Base-by-base conservation (phyloP, 2,113 vertebrate species). In the Acrocephalus arundinaceus region DNA sequence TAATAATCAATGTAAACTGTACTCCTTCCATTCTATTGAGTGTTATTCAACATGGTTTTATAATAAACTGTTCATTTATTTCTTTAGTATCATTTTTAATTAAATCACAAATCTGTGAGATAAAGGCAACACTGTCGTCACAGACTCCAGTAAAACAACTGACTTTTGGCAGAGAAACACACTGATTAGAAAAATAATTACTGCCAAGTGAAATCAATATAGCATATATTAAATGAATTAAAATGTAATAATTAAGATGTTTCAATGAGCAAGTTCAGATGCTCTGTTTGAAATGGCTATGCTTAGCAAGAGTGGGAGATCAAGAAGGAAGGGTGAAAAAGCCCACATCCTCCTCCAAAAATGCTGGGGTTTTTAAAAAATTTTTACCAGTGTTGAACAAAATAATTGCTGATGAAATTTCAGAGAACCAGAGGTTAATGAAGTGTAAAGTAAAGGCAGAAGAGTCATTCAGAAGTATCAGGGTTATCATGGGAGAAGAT, bases 171-270 rank as follows among this genome's bases (percentile, higher is more conserved):
- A 94, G 71, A 83, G 76, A 78, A 79, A 25, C 67, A 48, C 74
- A 80, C 55, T 80, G 90, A 85, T 96, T 93, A 93, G 78, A 73
- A 94, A 85, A 95, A 96, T 79, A 92, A 90, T 94, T 93, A 77
- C 75, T 70, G 35, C 63, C 31, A 74, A 77, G 27, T 90, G 68
- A 94, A 92, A 90, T 94, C 76, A 71, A 78, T 90, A 65, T 25
- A 48, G 21, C 73, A 39, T 67, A 25, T 86, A 90, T 71, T 71
- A 78, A 84, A 73, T 52, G 8, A 84, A 75, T 81, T 61, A 81
- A 89, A 94, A 87, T 68, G 33, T 51, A 81, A 59, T 78, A 84
- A 92, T 89, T 91, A 78, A 75, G 65, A 61, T 31, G 13, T 77
- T 86, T 90, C 46, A 51, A 45, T 3, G 7, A 57, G 14, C 57